Conservation (phyloP, 2,113 vertebrate genomes). For the Dissostichus mawsoni region DNA sequence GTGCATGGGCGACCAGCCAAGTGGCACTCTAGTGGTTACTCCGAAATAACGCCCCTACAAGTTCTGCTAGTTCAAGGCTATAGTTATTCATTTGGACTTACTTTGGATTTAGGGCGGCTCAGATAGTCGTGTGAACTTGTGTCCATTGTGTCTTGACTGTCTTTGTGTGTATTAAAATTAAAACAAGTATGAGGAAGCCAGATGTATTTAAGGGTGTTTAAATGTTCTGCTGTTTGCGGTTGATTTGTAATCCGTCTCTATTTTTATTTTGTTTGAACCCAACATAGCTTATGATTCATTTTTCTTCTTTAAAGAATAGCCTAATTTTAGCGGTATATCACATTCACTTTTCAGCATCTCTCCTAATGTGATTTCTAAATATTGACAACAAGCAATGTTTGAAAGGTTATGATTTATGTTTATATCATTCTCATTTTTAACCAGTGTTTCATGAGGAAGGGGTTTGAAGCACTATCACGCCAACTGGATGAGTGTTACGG, state of each 20-base stretch:
- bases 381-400: neutral
- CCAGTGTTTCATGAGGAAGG: neutral
- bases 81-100: slow-evolving; percentile 59
- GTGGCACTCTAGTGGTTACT: slow-evolving; percentile 62
- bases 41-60: slow-evolving; percentile 67
- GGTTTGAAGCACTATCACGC: slow-evolving; percentile 3
- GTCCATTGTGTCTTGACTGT: slow-evolving; percentile 23
- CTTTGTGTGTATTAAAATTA: slow-evolving; percentile 36
- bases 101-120: slow-evolving; percentile 34
- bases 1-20: slow-evolving; percentile 69
- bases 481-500: slow-evolving; percentile 51
- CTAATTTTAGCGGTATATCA: neutral
- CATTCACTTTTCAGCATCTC: neutral
- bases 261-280: slow-evolving; percentile 5
- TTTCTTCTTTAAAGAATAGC: neutral
- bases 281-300: neutral
- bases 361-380: neutral
- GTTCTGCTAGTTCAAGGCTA: slow-evolving; percentile 57
- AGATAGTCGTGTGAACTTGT: slow-evolving; percentile 32
- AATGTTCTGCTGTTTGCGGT: slow-evolving; percentile 14
- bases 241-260: neutral
- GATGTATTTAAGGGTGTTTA: slow-evolving; percentile 18
- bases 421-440: neutral
- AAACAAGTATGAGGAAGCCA: slow-evolving; percentile 21
- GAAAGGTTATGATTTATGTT: neutral